Conservation (phyloP, 2,113 vertebrate genomes). For the Antechinus stuartii region DNA sequence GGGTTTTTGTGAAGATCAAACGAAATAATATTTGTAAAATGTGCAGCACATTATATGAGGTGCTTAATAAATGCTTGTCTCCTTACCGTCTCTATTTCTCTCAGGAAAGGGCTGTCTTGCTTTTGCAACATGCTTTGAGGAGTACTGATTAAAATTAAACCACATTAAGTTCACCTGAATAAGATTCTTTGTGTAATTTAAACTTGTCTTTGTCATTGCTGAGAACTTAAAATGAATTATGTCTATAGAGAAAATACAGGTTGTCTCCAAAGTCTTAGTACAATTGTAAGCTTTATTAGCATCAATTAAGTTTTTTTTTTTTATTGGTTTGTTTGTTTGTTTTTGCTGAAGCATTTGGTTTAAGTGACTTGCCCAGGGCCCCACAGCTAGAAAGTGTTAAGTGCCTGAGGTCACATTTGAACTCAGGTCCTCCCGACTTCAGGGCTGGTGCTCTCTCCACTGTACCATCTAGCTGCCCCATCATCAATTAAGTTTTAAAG, state of each 20-base stretch:
- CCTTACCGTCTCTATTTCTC: background rate
- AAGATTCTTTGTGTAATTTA: background rate
- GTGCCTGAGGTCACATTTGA: no score
- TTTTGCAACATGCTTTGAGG: background rate
- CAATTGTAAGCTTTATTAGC: background rate
- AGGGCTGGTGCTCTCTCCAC: no score
- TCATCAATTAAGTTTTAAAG: background rate
- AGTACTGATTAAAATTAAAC: background rate
- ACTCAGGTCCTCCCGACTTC: no score
- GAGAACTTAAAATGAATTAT: background rate
- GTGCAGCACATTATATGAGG: background rate
- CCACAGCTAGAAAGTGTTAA: no score
- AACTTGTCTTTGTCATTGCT: background rate
- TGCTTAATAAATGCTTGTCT: background rate
- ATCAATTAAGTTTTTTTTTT: background rate
- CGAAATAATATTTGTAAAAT: background rate
- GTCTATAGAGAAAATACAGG: background rate
- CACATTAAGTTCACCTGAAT: background rate
- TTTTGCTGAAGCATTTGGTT: no score
- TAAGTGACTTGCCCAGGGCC: no score
- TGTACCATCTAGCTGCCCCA: no score
- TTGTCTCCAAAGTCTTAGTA: background rate
- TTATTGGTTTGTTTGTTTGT: no score
- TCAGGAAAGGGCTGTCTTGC: background rate
- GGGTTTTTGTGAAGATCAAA: background rate